Evolutionary conservation across 2,797 vertebrate species (phyloP), one percentile per base, ranked within the genome.

Genomic region (Sebastes minor): DNA sequence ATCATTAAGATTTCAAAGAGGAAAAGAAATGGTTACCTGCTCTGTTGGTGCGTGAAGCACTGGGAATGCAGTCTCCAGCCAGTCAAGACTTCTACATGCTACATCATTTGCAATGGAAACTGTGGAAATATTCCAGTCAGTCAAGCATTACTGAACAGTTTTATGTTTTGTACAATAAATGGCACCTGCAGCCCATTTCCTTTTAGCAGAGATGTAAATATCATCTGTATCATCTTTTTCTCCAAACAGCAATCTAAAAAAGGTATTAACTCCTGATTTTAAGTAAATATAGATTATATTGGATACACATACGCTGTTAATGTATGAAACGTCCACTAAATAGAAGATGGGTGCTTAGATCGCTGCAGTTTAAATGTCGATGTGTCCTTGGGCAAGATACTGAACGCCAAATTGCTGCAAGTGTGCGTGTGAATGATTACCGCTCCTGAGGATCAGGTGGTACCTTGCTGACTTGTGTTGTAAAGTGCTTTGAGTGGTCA

Each of bases 41-140:
- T 96, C 93, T 20, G 96, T 95, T 23, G 97, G 96, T 71, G 97
- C 92, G 76, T 96, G 95, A 59, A 99, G 88, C 85, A 97, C 94
- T 62, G 97, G 98, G 76, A 98, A 94, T 8, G 90, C 95, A 59
- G 94, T 93, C 92, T 98, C 97, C 76, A 99, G 95, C 95, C 95
- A 97, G 91, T 99, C 97, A 16, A 99, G 94, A 82, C 97, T 96
- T 91, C 96, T 96, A 78, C 97, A 99, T 0, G 97, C 97, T 80
- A 97, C 93, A 68, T 85, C 93, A 90, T 98, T 99, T 80, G 96
- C 97, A 88, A 95, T 69, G 4, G 95, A 95, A 95, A 98, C 98
- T 99, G 77, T 33, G 30, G 22, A 88, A 76, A 77, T 16, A 62
- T 69, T 68, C 2, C 12, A 72, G 20, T 65, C 12, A 65, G 4